These are phyloP conservation scores for Thunnus maccoyii DNA, from an alignment of 2,113 vertebrate species.

Conservation along the genomic window DNA sequence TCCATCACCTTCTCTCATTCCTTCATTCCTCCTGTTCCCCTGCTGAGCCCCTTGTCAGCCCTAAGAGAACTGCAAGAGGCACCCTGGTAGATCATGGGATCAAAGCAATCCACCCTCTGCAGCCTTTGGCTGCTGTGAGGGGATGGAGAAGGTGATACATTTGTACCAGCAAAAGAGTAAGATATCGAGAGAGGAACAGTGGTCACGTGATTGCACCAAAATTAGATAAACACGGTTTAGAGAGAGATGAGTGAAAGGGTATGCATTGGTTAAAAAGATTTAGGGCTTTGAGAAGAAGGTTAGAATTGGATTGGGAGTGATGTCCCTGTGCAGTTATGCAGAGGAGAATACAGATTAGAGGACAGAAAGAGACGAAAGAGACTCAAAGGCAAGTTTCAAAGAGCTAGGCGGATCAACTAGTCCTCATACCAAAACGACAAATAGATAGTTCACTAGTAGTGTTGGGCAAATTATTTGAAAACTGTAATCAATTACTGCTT, in stretches of 20 bases:
- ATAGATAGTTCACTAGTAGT: too few relatives aligned
- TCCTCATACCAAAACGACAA: not conserved
- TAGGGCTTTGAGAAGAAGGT: not conserved
- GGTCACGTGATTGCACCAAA: slow-evolving; percentile 14
- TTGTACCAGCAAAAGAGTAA: slow-evolving; percentile 1
- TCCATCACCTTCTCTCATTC: slow-evolving; percentile 27
- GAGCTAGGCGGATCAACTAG: not conserved
- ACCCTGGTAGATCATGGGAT: slow-evolving; percentile 19
- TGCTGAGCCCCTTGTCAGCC: slow-evolving; percentile 13
- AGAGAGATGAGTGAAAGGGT: slow-evolving; percentile 1
- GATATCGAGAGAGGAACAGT: not conserved
- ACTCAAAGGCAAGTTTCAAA: not conserved
- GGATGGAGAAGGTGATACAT: slow-evolving; percentile 25
- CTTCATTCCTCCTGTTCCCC: not conserved
- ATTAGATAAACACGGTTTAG: slow-evolving; percentile 8
- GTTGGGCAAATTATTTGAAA: too few relatives aligned
- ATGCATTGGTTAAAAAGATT: slow-evolving; percentile 17
- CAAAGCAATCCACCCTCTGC: slow-evolving; percentile 13
- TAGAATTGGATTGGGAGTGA: slow-evolving; percentile 25
- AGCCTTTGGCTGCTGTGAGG: not conserved
- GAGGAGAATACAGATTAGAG: slow-evolving; percentile 6
- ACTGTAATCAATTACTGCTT: too few relatives aligned
- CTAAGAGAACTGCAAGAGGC: not conserved
- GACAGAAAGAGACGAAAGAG: not conserved
- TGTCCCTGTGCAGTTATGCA: not conserved